Evolutionary conservation across 2,888 invertebrate genomes (phyloP).

Genomic region (Chironomus tentans): DNA sequence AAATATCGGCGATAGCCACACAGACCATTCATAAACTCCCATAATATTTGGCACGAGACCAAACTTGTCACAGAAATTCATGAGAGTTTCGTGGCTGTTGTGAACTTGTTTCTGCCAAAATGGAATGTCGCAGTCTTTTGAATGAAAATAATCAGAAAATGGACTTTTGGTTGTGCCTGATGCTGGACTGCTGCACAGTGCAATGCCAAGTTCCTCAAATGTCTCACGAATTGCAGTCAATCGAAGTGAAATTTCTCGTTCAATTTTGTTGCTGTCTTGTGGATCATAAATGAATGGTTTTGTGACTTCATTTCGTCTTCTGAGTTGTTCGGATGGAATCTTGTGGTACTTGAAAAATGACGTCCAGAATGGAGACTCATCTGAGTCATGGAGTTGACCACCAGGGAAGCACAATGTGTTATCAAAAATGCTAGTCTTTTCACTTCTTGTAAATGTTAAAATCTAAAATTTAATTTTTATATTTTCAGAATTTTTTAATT

Average conservation of each 20-base stretch:
- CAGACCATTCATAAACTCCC: slow-evolving; percentile 70
- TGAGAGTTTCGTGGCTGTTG: slow-evolving; percentile 43
- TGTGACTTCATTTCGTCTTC: slow-evolving; percentile 38
- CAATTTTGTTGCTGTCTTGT: slow-evolving; percentile 1
- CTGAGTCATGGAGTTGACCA: slow-evolving; percentile 59
- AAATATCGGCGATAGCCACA: slow-evolving; percentile 65
- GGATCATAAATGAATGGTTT: slow-evolving; percentile 28
- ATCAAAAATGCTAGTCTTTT: slow-evolving; percentile 61
- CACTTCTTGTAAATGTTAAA: slow-evolving; percentile 51
- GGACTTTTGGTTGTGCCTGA: slow-evolving; percentile 30
- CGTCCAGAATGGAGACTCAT: slow-evolving; percentile 61
- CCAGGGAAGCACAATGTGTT: slow-evolving; percentile 81
- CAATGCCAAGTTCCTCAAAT: slow-evolving; percentile 81
- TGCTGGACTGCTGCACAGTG: slow-evolving; percentile 49
- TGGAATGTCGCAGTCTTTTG: slow-evolving; percentile 46
- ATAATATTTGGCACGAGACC: slow-evolving; percentile 71
- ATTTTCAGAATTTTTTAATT: too few species aligned
- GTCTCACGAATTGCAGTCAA: slow-evolving; percentile 81
- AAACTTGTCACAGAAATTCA: slow-evolving; percentile 57
- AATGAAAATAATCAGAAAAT: slow-evolving; percentile 42
- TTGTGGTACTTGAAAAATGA: slow-evolving; percentile 53
- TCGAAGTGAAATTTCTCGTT: slow-evolving; percentile 60
- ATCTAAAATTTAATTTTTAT: slow-evolving; percentile 31
- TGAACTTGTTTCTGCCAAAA: slow-evolving; percentile 53
- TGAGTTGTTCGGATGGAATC: slow-evolving; percentile 46